Percentiles rank a stretch among this genome's conserved stretches.
phyloP scores from a whole-genome alignment of 2,797 vertebrate genomes.

The Salarias fasciatus region DNA sequence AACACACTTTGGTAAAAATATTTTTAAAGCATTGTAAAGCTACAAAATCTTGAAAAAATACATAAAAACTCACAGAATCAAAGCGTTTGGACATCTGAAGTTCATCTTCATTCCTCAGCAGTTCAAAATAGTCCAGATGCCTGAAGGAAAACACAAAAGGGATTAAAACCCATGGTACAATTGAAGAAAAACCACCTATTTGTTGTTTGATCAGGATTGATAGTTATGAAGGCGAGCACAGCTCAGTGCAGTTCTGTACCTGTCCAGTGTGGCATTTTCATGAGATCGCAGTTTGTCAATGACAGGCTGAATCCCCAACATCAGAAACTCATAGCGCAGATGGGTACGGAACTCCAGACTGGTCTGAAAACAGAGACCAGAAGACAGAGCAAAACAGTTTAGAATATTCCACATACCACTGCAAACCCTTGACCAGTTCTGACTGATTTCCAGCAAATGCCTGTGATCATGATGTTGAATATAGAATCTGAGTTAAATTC shows the following conservation, averaged over 20 bases:
- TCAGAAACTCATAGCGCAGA: conserved; percentile 94
- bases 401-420: too few species aligned
- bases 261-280: conserved; percentile 92
- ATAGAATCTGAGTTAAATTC: too few species aligned
- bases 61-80: conserved; percentile 81
- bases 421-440: too few species aligned
- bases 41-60: not conserved
- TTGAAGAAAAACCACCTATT: too few species aligned
- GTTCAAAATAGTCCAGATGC: conserved; percentile 97
- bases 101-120: conserved; percentile 94
- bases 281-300: conserved; percentile 94
- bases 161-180: too few species aligned
- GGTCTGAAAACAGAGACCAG: conserved; percentile 77
- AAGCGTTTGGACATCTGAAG: conserved; percentile 91
- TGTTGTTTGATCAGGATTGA: too few species aligned
- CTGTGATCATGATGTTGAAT: too few species aligned
- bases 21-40: too few species aligned
- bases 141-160: conserved; percentile 78
- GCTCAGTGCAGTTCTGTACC: conserved; percentile 70
- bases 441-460: too few species aligned
- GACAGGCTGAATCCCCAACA: conserved; percentile 95
- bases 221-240: not conserved
- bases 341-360: conserved; percentile 96
- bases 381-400: too few species aligned
- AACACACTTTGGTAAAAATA: too few species aligned